phyloP scores from a whole-genome alignment of 2,888 invertebrate genomes.

The Cephus pulcher region DNA sequence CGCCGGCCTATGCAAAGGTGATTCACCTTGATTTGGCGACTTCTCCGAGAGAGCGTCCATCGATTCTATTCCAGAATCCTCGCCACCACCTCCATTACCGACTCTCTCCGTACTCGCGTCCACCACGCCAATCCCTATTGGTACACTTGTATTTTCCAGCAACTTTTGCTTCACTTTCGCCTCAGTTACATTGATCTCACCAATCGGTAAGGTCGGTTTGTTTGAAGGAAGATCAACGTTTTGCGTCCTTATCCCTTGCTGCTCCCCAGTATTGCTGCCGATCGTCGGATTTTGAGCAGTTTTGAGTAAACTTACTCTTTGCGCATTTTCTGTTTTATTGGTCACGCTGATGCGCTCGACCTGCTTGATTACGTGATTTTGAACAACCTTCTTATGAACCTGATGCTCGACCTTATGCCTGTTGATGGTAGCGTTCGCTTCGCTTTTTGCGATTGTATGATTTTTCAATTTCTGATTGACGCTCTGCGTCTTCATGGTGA shows the following conservation, averaged over 20 bases:
- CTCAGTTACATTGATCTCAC: conserved; percentile 68
- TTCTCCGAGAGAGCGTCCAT: conserved; percentile 95
- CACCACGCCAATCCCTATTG: conserved; percentile 34
- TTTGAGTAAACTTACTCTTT: conserved; percentile 57
- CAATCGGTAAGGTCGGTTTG: conserved; percentile 61
- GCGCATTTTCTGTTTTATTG: conserved; percentile 45
- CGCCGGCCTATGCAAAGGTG: conserved; percentile 70
- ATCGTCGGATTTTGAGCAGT: conserved; percentile 41
- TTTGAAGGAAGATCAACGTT: conserved; percentile 23
- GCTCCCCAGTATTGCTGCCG: conserved; percentile 34
- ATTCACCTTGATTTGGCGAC: conserved; percentile 87
- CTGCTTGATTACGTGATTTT: conserved; percentile 52
- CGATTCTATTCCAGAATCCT: conserved; percentile 92
- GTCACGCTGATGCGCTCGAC: conserved; percentile 22
- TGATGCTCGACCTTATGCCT: conserved; percentile 51
- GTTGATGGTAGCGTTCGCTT: conserved; percentile 42
- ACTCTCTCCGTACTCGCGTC: conserved; percentile 48
- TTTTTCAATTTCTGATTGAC: conserved; percentile 56
- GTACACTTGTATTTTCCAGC: conserved; percentile 65
- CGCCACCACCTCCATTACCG: conserved; percentile 72
- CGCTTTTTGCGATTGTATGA: conserved; percentile 47
- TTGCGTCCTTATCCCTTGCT: conserved; percentile 24
- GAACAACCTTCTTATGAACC: conserved; percentile 46
- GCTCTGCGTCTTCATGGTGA: conserved; percentile 40
- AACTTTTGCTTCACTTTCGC: conserved; percentile 73